These are phyloP conservation scores for Phasianus colchicus DNA, from an alignment of 2,113 vertebrate species.

Conservation along the genomic window DNA sequence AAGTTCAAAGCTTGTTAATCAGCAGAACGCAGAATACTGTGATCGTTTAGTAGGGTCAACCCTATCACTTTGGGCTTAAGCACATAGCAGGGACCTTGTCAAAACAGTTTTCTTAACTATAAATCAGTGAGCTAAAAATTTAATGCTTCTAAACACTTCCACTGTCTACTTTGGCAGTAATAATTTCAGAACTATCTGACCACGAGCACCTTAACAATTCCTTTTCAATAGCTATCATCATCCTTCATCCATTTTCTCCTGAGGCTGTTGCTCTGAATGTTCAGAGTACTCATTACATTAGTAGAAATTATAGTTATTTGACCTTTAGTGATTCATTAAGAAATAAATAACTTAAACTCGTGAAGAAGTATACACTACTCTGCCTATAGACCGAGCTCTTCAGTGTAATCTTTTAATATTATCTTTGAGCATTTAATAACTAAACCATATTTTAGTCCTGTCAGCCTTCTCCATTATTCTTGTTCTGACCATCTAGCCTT, in stretches of 20 bases:
- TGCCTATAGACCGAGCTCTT: not conserved
- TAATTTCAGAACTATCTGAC: not conserved
- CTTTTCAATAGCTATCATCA: not conserved
- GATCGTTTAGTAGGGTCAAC: slow-evolving; percentile 39
- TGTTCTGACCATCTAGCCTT: not conserved
- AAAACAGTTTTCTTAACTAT: not conserved
- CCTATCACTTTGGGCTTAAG: slow-evolving; percentile 30
- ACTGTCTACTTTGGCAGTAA: not conserved
- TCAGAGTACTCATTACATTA: not conserved
- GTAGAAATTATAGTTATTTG: not conserved
- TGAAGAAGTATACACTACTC: not conserved
- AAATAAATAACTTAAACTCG: not conserved
- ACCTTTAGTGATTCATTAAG: not conserved
- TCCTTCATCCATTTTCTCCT: rapidly evolving
- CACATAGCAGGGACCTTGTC: not conserved
- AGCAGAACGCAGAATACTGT: not conserved
- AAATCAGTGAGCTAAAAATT: not conserved
- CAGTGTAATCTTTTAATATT: not conserved
- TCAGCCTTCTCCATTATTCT: not conserved
- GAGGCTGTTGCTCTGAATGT: not conserved
- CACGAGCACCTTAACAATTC: not conserved
- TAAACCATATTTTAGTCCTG: not conserved
- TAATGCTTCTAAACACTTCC: not conserved
- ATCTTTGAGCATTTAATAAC: not conserved
- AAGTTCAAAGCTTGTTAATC: slow-evolving; percentile 63